Percentiles rank a stretch among this genome's conserved stretches.
These are phyloP conservation scores for Julus scanicus DNA, from an alignment of 2,888 invertebrate genomes.

Conservation along the genomic window DNA sequence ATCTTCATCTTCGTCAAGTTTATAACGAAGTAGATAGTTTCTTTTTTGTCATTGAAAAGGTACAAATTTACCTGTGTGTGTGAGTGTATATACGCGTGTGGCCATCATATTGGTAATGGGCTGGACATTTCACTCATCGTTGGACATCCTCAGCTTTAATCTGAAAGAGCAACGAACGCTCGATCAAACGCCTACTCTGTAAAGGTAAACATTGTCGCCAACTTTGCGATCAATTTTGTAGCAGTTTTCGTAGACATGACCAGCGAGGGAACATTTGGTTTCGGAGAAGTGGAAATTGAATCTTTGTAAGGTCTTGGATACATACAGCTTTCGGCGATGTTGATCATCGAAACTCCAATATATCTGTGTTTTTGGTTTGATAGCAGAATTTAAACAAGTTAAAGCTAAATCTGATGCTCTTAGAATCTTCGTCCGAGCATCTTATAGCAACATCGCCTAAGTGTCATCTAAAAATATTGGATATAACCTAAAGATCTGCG, in stretches of 20 bases:
- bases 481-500: background rate
- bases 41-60: background rate
- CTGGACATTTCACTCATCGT: background rate
- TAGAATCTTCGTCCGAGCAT: background rate
- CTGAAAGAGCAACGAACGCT: constrained; percentile 22
- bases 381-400: background rate
- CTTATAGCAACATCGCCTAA: background rate
- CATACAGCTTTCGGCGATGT: background rate
- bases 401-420: background rate
- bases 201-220: background rate
- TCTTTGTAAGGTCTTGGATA: background rate
- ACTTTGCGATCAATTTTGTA: background rate
- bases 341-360: too few species aligned
- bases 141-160: background rate
- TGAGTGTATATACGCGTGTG: background rate
- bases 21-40: background rate
- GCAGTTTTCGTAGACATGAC: background rate
- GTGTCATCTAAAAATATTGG: background rate
- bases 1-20: background rate
- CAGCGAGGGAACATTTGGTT: too few species aligned
- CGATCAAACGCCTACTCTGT: background rate
- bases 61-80: background rate
- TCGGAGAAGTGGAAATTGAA: too few species aligned
- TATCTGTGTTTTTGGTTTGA: background rate
- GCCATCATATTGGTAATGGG: background rate